Evolutionary conservation across 1,140 invertebrate genomes (phyloP).

Genomic region (Spodoptera litura): DNA sequence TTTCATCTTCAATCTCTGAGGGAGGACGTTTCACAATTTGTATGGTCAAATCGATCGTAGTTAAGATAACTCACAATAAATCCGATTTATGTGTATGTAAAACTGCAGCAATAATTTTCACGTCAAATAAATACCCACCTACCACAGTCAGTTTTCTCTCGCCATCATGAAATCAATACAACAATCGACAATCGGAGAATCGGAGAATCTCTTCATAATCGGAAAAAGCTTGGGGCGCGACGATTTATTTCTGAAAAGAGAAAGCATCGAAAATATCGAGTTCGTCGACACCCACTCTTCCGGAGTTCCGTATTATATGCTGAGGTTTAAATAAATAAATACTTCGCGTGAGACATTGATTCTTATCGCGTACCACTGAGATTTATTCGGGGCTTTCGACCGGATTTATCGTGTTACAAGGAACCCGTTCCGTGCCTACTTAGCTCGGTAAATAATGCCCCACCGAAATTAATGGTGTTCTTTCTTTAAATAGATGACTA

Average conservation of each 20-base stretch:
- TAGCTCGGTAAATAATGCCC: conserved; percentile 82
- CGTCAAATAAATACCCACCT: conserved; percentile 64
- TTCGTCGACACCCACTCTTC: conserved; percentile 65
- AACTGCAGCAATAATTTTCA: conserved; percentile 67
- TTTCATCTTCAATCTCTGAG: conserved; percentile 34
- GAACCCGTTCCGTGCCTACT: conserved; percentile 84
- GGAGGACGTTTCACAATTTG: conserved; percentile 52
- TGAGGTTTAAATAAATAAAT: conserved; percentile 72
- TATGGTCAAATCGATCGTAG: conserved; percentile 50
- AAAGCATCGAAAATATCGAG: conserved; percentile 68
- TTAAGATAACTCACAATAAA: conserved; percentile 68
- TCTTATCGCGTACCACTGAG: conserved; percentile 81
- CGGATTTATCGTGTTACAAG: conserved; percentile 79
- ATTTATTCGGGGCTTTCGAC: conserved; percentile 81
- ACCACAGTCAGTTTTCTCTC: conserved; percentile 66
- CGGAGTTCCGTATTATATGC: conserved; percentile 70
- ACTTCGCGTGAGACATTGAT: conserved; percentile 84
- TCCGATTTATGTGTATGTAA: conserved; percentile 63
- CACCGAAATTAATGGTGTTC: conserved; percentile 81
- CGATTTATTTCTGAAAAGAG: conserved; percentile 69
- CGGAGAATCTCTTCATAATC: conserved; percentile 64
- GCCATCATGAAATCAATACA: conserved; percentile 24
- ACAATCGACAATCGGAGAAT: conserved; percentile 57
- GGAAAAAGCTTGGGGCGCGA: conserved; percentile 50
- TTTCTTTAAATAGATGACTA: conserved; percentile 85